Evolutionary conservation across 2,797 vertebrate genomes (phyloP).

Genomic region (Paguma larvata): DNA sequence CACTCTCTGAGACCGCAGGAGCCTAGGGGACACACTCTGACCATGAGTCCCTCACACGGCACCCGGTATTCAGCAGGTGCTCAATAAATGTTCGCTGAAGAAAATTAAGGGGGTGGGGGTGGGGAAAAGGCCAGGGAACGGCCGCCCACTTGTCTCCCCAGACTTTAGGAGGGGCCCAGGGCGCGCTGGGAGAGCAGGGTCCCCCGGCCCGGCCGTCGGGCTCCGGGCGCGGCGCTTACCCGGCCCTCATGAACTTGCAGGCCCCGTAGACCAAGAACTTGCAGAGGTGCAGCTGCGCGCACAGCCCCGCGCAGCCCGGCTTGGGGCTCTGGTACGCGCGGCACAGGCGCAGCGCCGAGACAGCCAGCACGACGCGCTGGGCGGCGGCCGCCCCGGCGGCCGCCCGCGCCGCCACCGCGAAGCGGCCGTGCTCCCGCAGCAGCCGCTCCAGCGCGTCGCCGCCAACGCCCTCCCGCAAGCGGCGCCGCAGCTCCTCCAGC

Average conservation of each 20-base stretch:
- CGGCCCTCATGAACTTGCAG: constrained; percentile 90
- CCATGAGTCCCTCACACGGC: rapidly evolving
- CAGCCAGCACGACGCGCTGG: constrained; percentile 83
- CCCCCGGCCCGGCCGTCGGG: neutral
- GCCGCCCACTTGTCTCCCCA: rapidly evolving
- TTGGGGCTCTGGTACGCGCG: constrained; percentile 75
- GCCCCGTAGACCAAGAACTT: constrained; percentile 91
- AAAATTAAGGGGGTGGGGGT: rapidly evolving
- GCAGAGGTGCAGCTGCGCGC: constrained; percentile 93
- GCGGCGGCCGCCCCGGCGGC: neutral
- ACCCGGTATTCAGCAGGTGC: neutral
- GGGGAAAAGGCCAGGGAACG: neutral
- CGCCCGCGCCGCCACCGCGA: constrained; percentile 72
- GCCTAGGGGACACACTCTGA: rapidly evolving
- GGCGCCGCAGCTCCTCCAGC: constrained; percentile 78
- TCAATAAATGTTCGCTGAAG: neutral
- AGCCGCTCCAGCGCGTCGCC: constrained; percentile 58
- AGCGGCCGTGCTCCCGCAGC: constrained; percentile 54
- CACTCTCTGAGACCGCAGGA: rapidly evolving
- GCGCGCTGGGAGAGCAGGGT: rapidly evolving
- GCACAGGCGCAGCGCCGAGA: constrained; percentile 90
- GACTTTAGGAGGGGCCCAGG: rapidly evolving
- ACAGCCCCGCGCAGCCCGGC: constrained; percentile 87
- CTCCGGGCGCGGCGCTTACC: constrained; percentile 78
- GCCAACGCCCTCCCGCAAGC: constrained; percentile 37